Percentiles rank a stretch among this genome's conserved stretches.
Evolutionary conservation across 2,113 vertebrate genomes (phyloP).

Genomic region (Myxocyprinus asiaticus): DNA sequence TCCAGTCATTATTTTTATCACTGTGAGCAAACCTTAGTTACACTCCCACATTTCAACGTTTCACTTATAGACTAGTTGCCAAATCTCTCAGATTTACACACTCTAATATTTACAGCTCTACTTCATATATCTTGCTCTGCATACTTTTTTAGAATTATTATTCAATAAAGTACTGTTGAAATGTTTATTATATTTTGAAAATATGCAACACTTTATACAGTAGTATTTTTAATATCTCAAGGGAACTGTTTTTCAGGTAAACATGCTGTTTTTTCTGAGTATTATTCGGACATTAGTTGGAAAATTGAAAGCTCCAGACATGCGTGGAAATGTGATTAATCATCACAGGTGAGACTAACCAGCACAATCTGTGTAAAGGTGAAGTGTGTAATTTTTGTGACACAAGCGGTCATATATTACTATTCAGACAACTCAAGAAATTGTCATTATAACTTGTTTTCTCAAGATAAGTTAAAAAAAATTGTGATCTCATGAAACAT

Average conservation of each 20-base stretch:
- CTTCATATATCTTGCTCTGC: not conserved
- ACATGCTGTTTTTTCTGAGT: slow-evolving; percentile 72
- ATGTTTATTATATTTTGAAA: not conserved
- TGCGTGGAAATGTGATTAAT: slow-evolving; percentile 68
- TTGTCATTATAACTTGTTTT: too few species aligned
- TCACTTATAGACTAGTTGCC: not conserved
- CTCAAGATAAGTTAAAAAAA: too few species aligned
- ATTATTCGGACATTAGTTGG: slow-evolving; percentile 71
- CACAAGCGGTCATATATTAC: too few species aligned
- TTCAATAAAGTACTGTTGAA: not conserved
- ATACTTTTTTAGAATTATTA: not conserved
- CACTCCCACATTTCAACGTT: not conserved
- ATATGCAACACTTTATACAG: not conserved
- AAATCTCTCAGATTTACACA: too few species aligned
- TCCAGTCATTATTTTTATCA: slow-evolving; percentile 85
- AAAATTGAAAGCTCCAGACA: slow-evolving; percentile 71
- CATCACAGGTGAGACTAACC: slow-evolving; percentile 71
- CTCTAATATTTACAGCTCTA: not conserved
- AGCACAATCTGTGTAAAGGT: not conserved
- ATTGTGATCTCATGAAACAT: too few species aligned
- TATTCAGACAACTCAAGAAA: too few species aligned
- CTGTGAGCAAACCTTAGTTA: slow-evolving; percentile 75
- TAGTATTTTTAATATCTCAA: not conserved
- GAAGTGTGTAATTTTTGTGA: too few species aligned
- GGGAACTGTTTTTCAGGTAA: slow-evolving; percentile 65